Evolutionary conservation across 1,140 invertebrate species (phyloP).

Genomic region (Orius laevigatus): DNA sequence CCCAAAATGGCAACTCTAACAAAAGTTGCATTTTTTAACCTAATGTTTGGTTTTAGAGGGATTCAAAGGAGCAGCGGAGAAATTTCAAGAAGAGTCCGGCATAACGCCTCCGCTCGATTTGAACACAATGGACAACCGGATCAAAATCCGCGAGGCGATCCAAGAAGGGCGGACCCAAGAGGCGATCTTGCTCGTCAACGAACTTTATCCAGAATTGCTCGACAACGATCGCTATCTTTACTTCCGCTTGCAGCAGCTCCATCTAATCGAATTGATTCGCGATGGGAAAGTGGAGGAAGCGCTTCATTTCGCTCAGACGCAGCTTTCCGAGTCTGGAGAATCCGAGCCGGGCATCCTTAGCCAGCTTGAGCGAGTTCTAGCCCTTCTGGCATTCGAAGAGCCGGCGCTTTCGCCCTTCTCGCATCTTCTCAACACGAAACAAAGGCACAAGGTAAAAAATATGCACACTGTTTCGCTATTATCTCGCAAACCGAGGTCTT

Average conservation of each 20-base stretch:
- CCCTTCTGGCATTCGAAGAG: constrained; percentile 91
- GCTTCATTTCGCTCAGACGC: constrained; percentile 86
- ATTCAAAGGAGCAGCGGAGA: constrained; percentile 95
- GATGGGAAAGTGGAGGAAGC: constrained; percentile 85
- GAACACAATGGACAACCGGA: constrained; percentile 79
- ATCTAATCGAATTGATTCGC: constrained; percentile 85
- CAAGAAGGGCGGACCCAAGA: constrained; percentile 85
- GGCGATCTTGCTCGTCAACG: constrained; percentile 84
- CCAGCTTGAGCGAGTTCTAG: constrained; percentile 74
- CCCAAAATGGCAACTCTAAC: too few species aligned
- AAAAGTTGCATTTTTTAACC: too few species aligned
- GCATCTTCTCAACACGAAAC: constrained; percentile 79
- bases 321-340: constrained; percentile 81
- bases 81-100: constrained; percentile 88
- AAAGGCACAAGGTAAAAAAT: constrained; percentile 89
- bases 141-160: constrained; percentile 86
- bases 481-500: too few species aligned
- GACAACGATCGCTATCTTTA: constrained; percentile 91
- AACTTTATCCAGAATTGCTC: constrained; percentile 83
- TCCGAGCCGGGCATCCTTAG: constrained; percentile 60
- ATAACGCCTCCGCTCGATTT: constrained; percentile 72
- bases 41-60: constrained; percentile 60
- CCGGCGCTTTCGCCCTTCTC: constrained; percentile 88
- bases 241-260: constrained; percentile 90
- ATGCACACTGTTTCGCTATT: too few species aligned